These are phyloP conservation scores for Rhizoglyphus robini DNA, from an alignment of 1,140 invertebrate genomes.

Conservation along the genomic window DNA sequence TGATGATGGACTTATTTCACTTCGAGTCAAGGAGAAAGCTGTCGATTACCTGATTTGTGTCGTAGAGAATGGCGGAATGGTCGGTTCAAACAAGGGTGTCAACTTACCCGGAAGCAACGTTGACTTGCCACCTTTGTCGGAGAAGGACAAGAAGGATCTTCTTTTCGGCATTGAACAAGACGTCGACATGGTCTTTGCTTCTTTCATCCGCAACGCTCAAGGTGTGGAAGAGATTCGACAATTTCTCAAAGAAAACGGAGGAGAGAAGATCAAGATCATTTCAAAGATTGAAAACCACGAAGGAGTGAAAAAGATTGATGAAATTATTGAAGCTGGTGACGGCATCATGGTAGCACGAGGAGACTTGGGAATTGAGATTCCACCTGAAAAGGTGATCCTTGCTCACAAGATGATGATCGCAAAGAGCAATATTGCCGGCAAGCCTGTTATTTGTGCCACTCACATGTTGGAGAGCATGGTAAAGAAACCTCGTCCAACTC, in stretches of 20 bases:
- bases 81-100: conserved; percentile 89
- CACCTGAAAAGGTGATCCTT: conserved; percentile 93
- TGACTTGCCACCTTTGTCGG: conserved; percentile 91
- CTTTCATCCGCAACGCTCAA: conserved; percentile 84
- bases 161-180: conserved; percentile 86
- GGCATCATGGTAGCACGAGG: conserved; percentile 96
- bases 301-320: conserved; percentile 77
- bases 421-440: conserved; percentile 73
- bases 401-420: conserved; percentile 95
- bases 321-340: conserved; percentile 81
- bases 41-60: conserved; percentile 50
- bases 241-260: conserved; percentile 82
- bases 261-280: conserved; percentile 86
- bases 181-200: conserved; percentile 95
- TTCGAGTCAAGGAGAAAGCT: conserved; percentile 55
- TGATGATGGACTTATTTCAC: conserved; percentile 92
- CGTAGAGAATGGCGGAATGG: conserved; percentile 86
- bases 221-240: conserved; percentile 73
- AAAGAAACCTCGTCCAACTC: conserved; percentile 82
- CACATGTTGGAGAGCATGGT: conserved; percentile 98
- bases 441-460: conserved; percentile 91
- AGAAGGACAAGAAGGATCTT: conserved; percentile 90
- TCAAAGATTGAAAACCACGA: conserved; percentile 97
- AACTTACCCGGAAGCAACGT: conserved; percentile 88
- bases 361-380: conserved; percentile 93